Evolutionary conservation across 2,113 vertebrate genomes (phyloP).

Genomic region (Syngnathus typhle): DNA sequence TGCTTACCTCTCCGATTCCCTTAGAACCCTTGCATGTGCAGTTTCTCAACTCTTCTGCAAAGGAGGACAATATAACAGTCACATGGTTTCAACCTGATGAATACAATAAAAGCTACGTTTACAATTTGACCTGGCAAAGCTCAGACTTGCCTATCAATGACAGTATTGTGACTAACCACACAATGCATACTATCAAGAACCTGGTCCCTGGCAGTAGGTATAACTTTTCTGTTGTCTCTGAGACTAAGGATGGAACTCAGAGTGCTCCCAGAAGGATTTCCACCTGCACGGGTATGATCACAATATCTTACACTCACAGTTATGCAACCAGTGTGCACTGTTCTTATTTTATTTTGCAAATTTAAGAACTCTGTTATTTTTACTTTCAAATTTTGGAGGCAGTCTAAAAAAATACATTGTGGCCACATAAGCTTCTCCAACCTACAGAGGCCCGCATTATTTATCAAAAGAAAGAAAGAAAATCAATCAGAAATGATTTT

Average conservation of each 20-base stretch:
- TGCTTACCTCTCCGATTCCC: background rate
- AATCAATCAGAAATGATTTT: too few species aligned
- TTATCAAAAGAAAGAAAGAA: too few species aligned
- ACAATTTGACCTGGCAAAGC: slow-evolving; percentile 26
- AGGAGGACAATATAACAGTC: slow-evolving; percentile 30
- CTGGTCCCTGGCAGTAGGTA: slow-evolving; percentile 66
- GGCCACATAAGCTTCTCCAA: too few species aligned
- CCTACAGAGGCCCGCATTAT: too few species aligned
- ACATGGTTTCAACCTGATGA: slow-evolving; percentile 44
- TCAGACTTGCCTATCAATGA: fast-evolving
- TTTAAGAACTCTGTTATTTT: too few species aligned
- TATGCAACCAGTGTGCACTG: background rate
- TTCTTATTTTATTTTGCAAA: background rate
- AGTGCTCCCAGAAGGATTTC: background rate
- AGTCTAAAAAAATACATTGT: too few species aligned
- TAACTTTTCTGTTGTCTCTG: slow-evolving; percentile 54
- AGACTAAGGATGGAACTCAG: slow-evolving; percentile 35
- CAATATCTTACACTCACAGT: background rate
- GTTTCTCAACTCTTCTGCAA: background rate
- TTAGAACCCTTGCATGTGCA: slow-evolving; percentile 46
- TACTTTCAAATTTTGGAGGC: too few species aligned
- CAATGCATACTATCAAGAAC: fast-evolving
- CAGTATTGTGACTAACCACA: fast-evolving
- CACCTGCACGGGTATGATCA: slow-evolving; percentile 68
- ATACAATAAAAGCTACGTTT: slow-evolving; percentile 38